Evolutionary conservation across 1,140 invertebrate species (phyloP), one percentile per base, ranked within the genome.

Genomic region (Zaprionus ornatus): DNA sequence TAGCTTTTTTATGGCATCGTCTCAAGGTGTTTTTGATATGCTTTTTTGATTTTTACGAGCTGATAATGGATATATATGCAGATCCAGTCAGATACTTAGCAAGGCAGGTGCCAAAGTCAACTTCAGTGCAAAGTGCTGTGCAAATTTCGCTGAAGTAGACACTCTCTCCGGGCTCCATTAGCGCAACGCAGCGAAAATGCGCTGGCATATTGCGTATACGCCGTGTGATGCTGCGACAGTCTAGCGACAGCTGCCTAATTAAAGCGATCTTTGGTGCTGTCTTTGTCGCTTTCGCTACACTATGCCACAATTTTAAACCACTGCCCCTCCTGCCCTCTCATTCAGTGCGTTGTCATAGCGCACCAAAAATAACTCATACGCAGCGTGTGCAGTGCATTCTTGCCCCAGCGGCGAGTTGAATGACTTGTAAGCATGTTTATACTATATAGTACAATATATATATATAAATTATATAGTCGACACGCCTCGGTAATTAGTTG

Each of bases 231-330:
- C 74, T 25, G n/a, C 74, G 57, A 72, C 67, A 64, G 13, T 42
- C 68, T 48, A 50, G 21, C 59, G 80, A 87, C 80, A 87, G 84
- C 83, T 87, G 83, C 77, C 73, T 88, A 86, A 86, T 87, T 86
- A 86, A 82, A 78, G 77, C 71, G 60, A 87, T 86, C 69, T 70
- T 27, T 21, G 25, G 40, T 40, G 19, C 35, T 57, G 48, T 15
- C 15, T 7, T 3, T 63, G 15, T 74, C 12, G 27, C 19, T 54
- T 70, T 65, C 35, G 13, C 35, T 37, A 37, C 5, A 45, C n/a
- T 45, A 9, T n/a, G 19, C 40, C 32, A 56, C 63, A 40, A 54
- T 55, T 37, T 35, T 9, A 19, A 35, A n/a, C 35, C 7, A 35
- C 57, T 27, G 9, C 23, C 54, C 12, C 12, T 45, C 59, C 63